A percentile compares a stretch with the other conserved stretches of the same genome.
Evolutionary conservation across 2,113 vertebrate genomes (phyloP).

Genomic region (Pandion haliaetus): DNA sequence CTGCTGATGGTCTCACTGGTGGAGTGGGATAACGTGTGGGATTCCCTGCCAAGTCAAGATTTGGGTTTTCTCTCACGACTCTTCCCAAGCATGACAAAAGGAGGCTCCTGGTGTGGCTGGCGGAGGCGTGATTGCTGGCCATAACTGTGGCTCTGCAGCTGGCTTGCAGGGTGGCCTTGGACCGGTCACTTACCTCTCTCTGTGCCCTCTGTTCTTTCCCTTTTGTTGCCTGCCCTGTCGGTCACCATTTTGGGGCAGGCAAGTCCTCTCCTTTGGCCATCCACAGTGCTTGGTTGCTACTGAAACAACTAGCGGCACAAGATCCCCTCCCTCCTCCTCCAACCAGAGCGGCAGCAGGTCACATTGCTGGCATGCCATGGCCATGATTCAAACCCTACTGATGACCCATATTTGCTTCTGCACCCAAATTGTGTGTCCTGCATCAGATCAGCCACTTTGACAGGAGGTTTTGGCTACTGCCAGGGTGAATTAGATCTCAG

Average conservation of each 20-base stretch:
- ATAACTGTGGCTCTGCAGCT: not conserved
- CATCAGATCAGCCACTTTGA: not conserved
- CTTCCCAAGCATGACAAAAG: fast-evolving
- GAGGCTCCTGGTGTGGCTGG: fast-evolving
- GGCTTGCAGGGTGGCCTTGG: not conserved
- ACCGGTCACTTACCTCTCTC: not conserved
- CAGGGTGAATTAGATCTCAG: not conserved
- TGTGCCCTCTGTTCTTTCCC: not conserved
- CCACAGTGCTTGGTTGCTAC: not conserved
- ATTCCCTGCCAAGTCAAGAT: not conserved
- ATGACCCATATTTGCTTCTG: conserved; percentile 48
- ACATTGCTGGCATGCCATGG: conserved; percentile 43
- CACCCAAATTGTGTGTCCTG: not conserved
- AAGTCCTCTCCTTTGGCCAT: not conserved
- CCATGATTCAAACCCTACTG: conserved; percentile 2
- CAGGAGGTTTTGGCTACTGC: not conserved
- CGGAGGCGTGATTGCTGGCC: not conserved
- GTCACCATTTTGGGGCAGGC: not conserved
- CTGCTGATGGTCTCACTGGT: not conserved
- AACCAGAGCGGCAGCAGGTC: not conserved
- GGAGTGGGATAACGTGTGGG: not conserved
- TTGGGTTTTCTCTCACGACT: not conserved
- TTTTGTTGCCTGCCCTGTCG: not conserved
- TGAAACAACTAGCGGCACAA: not conserved
- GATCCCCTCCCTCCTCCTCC: not conserved